Base-by-base conservation (phyloP, 1,140 invertebrate species). In the Brachionus calyciflorus region DNA sequence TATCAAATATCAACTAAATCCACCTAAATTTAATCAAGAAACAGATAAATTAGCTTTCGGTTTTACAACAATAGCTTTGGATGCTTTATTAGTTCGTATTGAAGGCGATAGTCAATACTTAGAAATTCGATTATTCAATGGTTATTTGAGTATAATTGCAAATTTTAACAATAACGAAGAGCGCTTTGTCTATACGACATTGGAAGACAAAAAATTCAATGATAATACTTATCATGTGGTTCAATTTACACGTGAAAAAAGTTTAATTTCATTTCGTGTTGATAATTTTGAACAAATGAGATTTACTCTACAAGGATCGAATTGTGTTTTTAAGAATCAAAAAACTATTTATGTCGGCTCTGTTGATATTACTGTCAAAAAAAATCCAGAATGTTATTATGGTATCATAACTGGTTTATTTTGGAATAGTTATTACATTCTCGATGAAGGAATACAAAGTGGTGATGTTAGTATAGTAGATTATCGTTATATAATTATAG, bases 181-280 rank as follows among this genome's bases (percentile, higher is more conserved):
- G 21, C 28, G 33, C 5, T 63, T 44, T 19, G n/a, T 48, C 4
- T 73, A 73, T n/a, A 46, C 55, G 19, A 44, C 40, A 12, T 19
- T 65, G 9, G 60, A 44, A 24, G 46, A 76, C 33, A 60, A 63
- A 76, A 63, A 44, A 17, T 76, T 76, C 30, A 76, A 76, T 17
- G 55, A 76, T 37, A 60, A 60, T 17, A 46, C 53, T 44, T 76
- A 76, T 57, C 73, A 76, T 24, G 53, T 76, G 6, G 37, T 76
- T 17, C 73, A 60, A 33, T 63, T 40, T 30, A 21, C 24, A 17
- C 49, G 73, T 10, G 30, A 57, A 41, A 37, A 63, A 0, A 60
- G 21, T 48, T n/a, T 44, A n/a, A 57, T 76, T 3, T 19, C 12
- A 3, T 63, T 76, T n/a, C 49, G n/a, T 37, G 73, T 76, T 9